Conservation (phyloP, 2,888 invertebrate genomes). For the Lasioglossum lativentre region DNA sequence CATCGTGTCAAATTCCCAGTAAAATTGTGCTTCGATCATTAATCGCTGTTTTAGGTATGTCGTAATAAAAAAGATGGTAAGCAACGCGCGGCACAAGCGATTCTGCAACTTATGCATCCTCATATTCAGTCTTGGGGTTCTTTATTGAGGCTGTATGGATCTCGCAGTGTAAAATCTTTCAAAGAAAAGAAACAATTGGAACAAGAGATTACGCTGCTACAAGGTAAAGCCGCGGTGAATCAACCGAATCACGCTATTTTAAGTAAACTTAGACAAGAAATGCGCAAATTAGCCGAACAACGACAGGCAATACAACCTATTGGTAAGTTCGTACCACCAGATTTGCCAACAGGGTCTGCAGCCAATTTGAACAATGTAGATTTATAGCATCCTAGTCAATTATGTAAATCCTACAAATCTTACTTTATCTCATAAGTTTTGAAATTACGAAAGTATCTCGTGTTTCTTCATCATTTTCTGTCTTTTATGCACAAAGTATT, state of each 20-base stretch:
- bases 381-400: constrained; percentile 84
- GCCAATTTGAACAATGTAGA: constrained; percentile 93
- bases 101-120: constrained; percentile 96
- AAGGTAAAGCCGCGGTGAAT: constrained; percentile 94
- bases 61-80: constrained; percentile 98
- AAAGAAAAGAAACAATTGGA: constrained; percentile 97
- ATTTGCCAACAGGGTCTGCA: constrained; percentile 89
- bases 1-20: background rate
- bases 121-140: constrained; percentile 98
- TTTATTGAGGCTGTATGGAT: constrained; percentile 95
- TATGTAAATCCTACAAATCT: constrained; percentile 6
- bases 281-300: constrained; percentile 90
- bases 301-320: constrained; percentile 86
- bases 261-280: constrained; percentile 93
- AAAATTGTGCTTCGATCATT: background rate
- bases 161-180: constrained; percentile 94
- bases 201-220: constrained; percentile 96
- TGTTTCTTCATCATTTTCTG: background rate
- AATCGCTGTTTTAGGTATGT: constrained; percentile 86
- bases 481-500: constrained; percentile 21
- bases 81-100: constrained; percentile 97
- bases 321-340: constrained; percentile 88
- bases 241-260: constrained; percentile 96
- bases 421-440: constrained; percentile 36
- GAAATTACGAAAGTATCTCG: background rate